Percentiles rank a stretch among this genome's conserved stretches.
These are phyloP conservation scores for Pseudotriccus pelzelni DNA, from an alignment of 2,797 vertebrate species.

Conservation along the genomic window DNA sequence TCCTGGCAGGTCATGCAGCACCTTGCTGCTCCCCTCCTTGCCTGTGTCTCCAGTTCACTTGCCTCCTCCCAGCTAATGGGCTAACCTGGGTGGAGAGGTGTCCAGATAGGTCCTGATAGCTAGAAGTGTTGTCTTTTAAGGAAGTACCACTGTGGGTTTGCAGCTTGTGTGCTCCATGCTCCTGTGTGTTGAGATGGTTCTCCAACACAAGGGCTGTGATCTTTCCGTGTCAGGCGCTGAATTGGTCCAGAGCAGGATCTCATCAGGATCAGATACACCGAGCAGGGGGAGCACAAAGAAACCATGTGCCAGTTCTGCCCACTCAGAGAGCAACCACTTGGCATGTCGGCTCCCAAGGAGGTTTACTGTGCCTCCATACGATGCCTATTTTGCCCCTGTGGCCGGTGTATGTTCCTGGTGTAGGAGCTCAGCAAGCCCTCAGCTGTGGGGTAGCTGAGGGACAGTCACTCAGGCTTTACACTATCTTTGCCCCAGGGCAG, in stretches of 20 bases:
- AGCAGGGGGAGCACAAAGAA: not conserved
- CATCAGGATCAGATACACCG: not conserved
- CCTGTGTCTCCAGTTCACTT: fast-evolving
- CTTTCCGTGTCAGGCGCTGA: fast-evolving
- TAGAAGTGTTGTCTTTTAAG: not conserved
- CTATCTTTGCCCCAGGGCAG: not conserved
- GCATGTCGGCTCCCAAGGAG: fast-evolving
- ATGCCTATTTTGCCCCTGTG: not conserved
- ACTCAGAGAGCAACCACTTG: not conserved
- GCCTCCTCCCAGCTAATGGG: not conserved
- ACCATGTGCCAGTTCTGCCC: not conserved
- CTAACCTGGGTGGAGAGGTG: not conserved
- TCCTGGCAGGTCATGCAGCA: fast-evolving
- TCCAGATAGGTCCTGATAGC: not conserved
- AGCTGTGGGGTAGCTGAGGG: not conserved
- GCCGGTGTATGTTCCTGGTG: not conserved
- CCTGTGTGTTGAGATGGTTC: not conserved
- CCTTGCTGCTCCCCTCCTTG: not conserved
- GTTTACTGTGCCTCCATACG: not conserved
- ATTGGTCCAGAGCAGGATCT: not conserved
- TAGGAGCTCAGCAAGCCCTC: not conserved
- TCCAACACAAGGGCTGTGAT: not conserved
- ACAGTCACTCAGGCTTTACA: not conserved
- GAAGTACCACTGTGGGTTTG: not conserved
- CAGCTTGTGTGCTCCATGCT: not conserved